Conservation (phyloP, 2,888 invertebrate genomes). For the Hydriomena furcata region DNA sequence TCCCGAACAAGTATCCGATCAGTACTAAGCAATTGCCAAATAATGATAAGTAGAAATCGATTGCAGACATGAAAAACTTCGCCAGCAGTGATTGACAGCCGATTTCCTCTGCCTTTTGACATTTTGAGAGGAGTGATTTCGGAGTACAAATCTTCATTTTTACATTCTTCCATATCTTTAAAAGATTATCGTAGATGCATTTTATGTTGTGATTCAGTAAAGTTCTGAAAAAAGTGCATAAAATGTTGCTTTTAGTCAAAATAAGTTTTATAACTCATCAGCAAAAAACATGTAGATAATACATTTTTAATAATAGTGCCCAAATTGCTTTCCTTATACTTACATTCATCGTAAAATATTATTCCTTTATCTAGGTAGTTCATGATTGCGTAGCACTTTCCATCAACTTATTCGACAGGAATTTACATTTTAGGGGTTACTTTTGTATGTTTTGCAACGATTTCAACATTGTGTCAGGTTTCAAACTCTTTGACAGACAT, state of each 20-base stretch:
- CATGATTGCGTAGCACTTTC: conserved; percentile 11
- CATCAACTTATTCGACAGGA: conserved; percentile 3
- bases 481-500: conserved; percentile 17
- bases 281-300: background rate
- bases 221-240: background rate
- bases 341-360: background rate
- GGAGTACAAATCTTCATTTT: conserved; percentile 41
- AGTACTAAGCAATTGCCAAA: conserved; percentile 44
- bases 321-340: conserved; percentile 7
- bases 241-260: background rate
- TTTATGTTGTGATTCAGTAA: background rate
- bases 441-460: conserved; percentile 10
- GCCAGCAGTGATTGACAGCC: conserved; percentile 23
- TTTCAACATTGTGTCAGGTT: conserved; percentile 4
- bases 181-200: background rate
- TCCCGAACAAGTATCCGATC: conserved; percentile 45
- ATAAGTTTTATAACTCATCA: background rate
- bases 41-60: conserved; percentile 44
- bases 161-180: conserved; percentile 21
- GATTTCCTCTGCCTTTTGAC: conserved; percentile 27
- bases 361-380: conserved; percentile 12
- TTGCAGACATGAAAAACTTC: conserved; percentile 37
- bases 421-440: conserved; percentile 22
- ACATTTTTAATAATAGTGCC: conserved; percentile 9
- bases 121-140: conserved; percentile 28